phyloP scores from a whole-genome alignment of 2,888 invertebrate genomes.

The Macrosiphum euphorbiae region DNA sequence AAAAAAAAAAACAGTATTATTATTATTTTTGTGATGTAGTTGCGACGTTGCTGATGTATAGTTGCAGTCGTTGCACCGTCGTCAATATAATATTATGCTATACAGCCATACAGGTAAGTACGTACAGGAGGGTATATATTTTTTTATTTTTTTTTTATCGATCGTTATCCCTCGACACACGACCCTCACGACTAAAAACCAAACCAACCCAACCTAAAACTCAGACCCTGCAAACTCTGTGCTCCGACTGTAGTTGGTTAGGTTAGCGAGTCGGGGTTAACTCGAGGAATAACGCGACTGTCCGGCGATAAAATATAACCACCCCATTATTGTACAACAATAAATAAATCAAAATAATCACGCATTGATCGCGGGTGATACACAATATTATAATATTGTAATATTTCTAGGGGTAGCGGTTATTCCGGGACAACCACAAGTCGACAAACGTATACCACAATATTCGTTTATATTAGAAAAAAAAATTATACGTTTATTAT shows the following conservation, averaged over 20 bases:
- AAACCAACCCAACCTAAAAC: not conserved
- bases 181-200: not conserved
- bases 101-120: not conserved
- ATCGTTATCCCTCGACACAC: not conserved
- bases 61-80: not conserved
- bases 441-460: not conserved
- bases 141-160: constrained; percentile 2
- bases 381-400: not conserved
- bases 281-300: not conserved
- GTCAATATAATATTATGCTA: not conserved
- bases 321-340: not conserved
- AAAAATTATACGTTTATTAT: constrained; percentile 43
- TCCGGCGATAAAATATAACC: not conserved
- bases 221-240: not conserved
- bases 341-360: not conserved
- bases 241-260: not conserved
- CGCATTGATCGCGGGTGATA: not conserved
- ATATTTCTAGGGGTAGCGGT: not conserved
- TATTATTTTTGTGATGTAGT: not conserved
- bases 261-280: not conserved
- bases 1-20: not conserved
- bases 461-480: not conserved
- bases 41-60: not conserved
- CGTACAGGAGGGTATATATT: too few relatives aligned
- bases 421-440: not conserved